phyloP scores from a whole-genome alignment of 2,113 vertebrate genomes.

The Seriola quinqueradiata region DNA sequence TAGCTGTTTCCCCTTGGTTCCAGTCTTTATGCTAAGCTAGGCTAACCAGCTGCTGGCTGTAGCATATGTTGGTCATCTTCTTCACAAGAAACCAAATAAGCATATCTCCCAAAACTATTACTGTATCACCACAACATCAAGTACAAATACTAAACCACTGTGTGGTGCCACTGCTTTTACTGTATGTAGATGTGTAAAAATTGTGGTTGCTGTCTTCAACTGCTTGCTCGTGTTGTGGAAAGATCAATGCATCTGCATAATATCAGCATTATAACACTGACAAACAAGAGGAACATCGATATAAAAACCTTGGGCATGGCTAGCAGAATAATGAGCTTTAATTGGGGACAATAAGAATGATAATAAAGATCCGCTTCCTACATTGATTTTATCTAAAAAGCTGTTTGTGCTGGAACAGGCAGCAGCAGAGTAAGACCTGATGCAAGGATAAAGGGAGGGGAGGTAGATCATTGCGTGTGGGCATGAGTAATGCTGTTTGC shows the following conservation, averaged over 20 bases:
- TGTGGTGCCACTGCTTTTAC: background rate
- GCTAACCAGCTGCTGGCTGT: no score
- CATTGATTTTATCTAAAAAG: conserved; percentile 30
- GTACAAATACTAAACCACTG: background rate
- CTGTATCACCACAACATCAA: background rate
- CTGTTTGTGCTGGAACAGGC: conserved; percentile 30
- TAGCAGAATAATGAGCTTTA: background rate
- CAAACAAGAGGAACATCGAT: conserved; percentile 25
- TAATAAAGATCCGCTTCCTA: conserved; percentile 25
- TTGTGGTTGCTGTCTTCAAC: background rate
- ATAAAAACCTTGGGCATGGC: background rate
- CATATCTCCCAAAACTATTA: background rate
- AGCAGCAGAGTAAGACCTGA: conserved; percentile 12
- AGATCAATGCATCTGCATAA: conserved; percentile 1
- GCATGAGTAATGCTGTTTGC: background rate
- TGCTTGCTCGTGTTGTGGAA: conserved; percentile 4
- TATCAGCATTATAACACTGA: conserved; percentile 8
- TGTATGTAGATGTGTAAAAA: conserved; percentile 5
- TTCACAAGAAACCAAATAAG: no score
- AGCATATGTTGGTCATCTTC: background rate
- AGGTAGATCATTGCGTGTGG: background rate
- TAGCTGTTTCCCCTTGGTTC: background rate
- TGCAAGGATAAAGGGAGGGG: background rate
- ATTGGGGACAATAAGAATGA: conserved; percentile 11
- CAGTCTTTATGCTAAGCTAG: background rate